Percentiles rank a stretch among this genome's conserved stretches.
Evolutionary conservation across 1,140 invertebrate genomes (phyloP).

Genomic region (Thaumetopoea pityocampa): DNA sequence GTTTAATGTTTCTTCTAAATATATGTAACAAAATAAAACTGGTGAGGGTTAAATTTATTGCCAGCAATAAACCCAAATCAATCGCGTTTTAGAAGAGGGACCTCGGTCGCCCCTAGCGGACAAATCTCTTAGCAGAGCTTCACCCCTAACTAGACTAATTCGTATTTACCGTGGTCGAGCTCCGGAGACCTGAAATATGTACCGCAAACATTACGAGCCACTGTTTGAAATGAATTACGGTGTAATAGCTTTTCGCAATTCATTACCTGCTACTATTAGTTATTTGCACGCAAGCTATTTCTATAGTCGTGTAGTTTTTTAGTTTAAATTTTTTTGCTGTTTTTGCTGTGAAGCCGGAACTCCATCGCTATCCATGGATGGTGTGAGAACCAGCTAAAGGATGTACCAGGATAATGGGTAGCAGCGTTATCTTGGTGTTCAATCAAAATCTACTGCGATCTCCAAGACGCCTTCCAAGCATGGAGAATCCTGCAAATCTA

Average conservation of each 20-base stretch:
- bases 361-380: no score
- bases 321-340: no score
- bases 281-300: no score
- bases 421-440: no score
- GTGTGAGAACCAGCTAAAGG: no score
- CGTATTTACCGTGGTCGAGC: conserved; percentile 30
- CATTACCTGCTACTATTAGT: no score
- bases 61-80: conserved; percentile 60
- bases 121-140: conserved; percentile 23
- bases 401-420: no score
- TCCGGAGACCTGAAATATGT: conserved; percentile 1
- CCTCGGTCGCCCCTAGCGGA: conserved; percentile 42
- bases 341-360: no score
- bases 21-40: conserved; percentile 14
- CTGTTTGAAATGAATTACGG: neutral
- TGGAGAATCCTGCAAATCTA: no score
- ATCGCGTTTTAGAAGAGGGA: conserved; percentile 43
- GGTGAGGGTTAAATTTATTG: conserved; percentile 49
- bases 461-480: no score
- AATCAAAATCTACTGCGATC: no score
- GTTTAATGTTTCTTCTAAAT: conserved; percentile 13
- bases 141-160: conserved; percentile 32
- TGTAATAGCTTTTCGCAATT: neutral
- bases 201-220: neutral
- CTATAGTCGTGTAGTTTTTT: no score